Evolutionary conservation across 2,113 vertebrate species (phyloP).

Genomic region (Phodopus roborovskii): DNA sequence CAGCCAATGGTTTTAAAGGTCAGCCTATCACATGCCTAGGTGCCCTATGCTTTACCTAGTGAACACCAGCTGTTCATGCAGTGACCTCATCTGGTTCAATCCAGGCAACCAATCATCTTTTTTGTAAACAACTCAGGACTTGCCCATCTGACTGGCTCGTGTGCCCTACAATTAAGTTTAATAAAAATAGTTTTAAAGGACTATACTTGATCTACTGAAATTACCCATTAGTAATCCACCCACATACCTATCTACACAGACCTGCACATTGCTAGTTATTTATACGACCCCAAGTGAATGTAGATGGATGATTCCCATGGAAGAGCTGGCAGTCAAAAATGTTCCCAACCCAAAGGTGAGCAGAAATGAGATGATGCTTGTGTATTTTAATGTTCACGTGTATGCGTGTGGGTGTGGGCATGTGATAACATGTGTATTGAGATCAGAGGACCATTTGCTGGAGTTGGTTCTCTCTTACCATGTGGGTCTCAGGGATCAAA

Average conservation of each 20-base stretch:
- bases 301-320: not conserved
- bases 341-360: not conserved
- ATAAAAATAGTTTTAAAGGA: not conserved
- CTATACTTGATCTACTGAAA: not conserved
- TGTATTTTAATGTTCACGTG: not conserved
- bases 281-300: not conserved
- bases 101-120: too few relatives aligned
- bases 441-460: not conserved
- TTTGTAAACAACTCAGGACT: too few relatives aligned
- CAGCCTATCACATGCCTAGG: too few relatives aligned
- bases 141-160: too few relatives aligned
- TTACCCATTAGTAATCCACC: not conserved
- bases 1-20: too few relatives aligned
- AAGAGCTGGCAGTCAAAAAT: not conserved
- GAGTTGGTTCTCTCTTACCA: too few relatives aligned
- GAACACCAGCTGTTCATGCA: too few relatives aligned
- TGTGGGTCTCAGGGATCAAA: not conserved
- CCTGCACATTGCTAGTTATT: not conserved
- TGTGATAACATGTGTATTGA: not conserved
- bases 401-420: too few relatives aligned
- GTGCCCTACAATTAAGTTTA: too few relatives aligned
- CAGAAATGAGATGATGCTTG: not conserved
- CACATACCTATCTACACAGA: not conserved
- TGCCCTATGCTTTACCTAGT: too few relatives aligned
- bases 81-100: too few relatives aligned